These are phyloP conservation scores for Sphaerolaimus hirsutus DNA, from an alignment of 2,888 invertebrate genomes.

Conservation along the genomic window DNA sequence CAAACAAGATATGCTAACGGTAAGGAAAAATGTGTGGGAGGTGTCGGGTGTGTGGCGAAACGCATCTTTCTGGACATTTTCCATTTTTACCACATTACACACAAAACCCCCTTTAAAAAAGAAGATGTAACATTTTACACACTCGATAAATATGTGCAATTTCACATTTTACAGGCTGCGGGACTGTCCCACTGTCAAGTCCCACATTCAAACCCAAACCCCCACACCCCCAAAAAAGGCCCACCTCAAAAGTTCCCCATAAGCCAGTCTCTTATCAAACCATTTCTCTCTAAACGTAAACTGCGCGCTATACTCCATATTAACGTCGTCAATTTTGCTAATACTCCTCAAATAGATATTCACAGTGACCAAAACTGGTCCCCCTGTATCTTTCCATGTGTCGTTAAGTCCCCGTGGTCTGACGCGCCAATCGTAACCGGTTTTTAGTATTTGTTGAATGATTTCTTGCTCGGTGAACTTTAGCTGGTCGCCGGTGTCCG, in stretches of 20 bases:
- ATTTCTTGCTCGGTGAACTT: constrained; percentile 5
- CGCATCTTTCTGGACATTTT: not conserved
- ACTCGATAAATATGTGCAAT: too few relatives aligned
- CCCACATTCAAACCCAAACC: too few relatives aligned
- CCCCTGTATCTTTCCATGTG: constrained; percentile 36
- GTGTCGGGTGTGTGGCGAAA: not conserved
- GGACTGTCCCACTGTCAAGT: too few relatives aligned
- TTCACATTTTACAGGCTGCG: too few relatives aligned
- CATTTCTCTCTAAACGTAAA: constrained; percentile 10
- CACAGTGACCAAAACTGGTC: constrained; percentile 79
- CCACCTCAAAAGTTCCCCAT: not conserved
- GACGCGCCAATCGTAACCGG: constrained; percentile 7
- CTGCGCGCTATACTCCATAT: constrained; percentile 39
- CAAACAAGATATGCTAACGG: too few relatives aligned
- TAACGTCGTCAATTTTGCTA: constrained; percentile 88
- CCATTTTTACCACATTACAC: too few relatives aligned
- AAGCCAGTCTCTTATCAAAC: constrained; percentile 7
- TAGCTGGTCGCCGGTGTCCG: too few relatives aligned
- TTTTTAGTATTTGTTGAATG: constrained; percentile 2
- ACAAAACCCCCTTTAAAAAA: too few relatives aligned
- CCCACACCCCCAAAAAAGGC: constrained; percentile 19
- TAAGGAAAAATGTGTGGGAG: too few relatives aligned
- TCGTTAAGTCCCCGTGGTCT: constrained; percentile 5
- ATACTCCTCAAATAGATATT: constrained; percentile 92
- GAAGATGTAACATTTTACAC: too few relatives aligned